phyloP scores from a whole-genome alignment of 2,888 invertebrate species.

The Tholera decimalis region DNA sequence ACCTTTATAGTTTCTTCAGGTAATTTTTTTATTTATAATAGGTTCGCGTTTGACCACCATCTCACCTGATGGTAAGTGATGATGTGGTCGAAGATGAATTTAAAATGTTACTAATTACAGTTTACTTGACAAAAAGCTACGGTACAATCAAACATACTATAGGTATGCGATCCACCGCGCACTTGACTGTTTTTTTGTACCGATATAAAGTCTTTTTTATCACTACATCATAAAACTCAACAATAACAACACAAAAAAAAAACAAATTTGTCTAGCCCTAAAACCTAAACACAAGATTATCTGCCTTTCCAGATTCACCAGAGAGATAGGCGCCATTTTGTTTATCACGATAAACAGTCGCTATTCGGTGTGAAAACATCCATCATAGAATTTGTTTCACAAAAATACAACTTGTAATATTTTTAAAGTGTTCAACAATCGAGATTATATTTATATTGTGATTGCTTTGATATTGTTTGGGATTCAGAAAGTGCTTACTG shows the following conservation, averaged over 20 bases:
- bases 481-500: not conserved
- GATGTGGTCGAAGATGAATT: no score
- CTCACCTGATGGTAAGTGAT: no score
- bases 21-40: no score
- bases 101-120: no score
- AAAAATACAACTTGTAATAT: constrained; percentile 57
- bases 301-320: constrained; percentile 30
- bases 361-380: constrained; percentile 34
- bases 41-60: no score
- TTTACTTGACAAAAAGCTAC: no score
- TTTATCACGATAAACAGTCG: constrained; percentile 26
- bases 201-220: not conserved
- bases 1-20: no score
- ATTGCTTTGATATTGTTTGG: constrained; percentile 24
- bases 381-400: constrained; percentile 61
- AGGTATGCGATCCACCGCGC: no score
- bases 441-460: constrained; percentile 35
- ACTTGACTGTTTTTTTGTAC: no score
- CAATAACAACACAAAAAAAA: not conserved
- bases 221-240: constrained; percentile 5
- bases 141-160: no score
- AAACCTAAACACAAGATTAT: constrained; percentile 31
- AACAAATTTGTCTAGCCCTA: not conserved
- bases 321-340: constrained; percentile 25
- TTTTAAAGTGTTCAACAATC: constrained; percentile 53